These are phyloP conservation scores for Eumacrocentrus americanus DNA, from an alignment of 2,888 invertebrate genomes.

Conservation along the genomic window DNA sequence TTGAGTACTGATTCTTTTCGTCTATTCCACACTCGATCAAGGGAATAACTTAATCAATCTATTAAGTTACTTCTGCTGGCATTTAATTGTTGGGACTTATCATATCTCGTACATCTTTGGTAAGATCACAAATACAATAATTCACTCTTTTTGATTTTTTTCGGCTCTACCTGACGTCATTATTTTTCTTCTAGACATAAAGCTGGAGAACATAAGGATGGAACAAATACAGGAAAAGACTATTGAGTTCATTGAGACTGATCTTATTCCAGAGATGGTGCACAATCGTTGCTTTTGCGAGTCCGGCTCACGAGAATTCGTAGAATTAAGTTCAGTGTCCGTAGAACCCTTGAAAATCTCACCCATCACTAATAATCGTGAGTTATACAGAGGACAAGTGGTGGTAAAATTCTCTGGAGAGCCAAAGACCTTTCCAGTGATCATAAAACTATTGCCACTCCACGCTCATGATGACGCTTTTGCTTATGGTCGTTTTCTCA, in stretches of 20 bases:
- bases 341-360: conserved; percentile 34
- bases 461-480: background rate
- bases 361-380: conserved; percentile 23
- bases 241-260: conserved; percentile 43
- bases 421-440: conserved; percentile 40
- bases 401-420: conserved; percentile 49
- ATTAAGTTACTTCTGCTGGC: too few species aligned
- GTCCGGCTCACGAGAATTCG: conserved; percentile 52
- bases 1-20: too few species aligned
- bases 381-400: conserved; percentile 42
- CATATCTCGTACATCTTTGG: too few species aligned
- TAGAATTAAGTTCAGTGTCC: conserved; percentile 47
- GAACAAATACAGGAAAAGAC: conserved; percentile 32
- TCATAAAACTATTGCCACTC: conserved; percentile 48
- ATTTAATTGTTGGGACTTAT: too few species aligned
- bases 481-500: conserved; percentile 44
- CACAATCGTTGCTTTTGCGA: conserved; percentile 54
- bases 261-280: conserved; percentile 53
- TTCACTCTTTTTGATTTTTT: too few species aligned
- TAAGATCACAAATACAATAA: too few species aligned
- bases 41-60: too few species aligned
- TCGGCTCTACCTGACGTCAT: too few species aligned
- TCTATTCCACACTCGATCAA: too few species aligned
- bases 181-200: too few species aligned
- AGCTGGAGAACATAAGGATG: too few species aligned